A percentile compares a stretch with the other conserved stretches of the same genome.
Conservation (phyloP, 2,888 invertebrate genomes). For the Ichneumon xanthorius region DNA sequence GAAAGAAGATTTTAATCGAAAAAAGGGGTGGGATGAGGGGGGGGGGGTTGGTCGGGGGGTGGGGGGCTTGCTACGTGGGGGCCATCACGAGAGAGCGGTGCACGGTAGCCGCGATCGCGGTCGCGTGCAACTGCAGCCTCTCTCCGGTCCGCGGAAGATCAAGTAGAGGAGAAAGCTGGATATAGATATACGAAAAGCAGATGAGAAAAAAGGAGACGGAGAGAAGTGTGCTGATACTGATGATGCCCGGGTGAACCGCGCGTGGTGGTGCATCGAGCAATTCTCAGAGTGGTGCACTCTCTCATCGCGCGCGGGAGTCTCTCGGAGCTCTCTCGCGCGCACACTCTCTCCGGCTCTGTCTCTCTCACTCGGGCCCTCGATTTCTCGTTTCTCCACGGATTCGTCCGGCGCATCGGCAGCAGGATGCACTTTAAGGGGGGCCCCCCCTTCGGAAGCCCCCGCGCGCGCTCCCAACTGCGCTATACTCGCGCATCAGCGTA, state of each 20-base stretch:
- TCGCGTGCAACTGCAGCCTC: constrained; percentile 47
- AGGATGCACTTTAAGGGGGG: constrained; percentile 25
- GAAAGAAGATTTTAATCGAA: constrained; percentile 57
- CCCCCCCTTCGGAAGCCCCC: not conserved
- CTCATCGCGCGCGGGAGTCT: constrained; percentile 36
- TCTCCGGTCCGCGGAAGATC: not conserved
- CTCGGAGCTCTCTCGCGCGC: not conserved
- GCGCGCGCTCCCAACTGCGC: constrained; percentile 5
- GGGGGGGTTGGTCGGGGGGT: not conserved
- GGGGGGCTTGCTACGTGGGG: constrained; percentile 28
- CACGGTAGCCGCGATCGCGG: constrained; percentile 51
- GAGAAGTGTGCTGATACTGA: constrained; percentile 43
- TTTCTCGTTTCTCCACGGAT: constrained; percentile 33
- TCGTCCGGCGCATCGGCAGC: constrained; percentile 15
- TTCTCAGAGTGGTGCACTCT: constrained; percentile 19
- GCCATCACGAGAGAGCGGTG: constrained; percentile 43
- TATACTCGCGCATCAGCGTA: constrained; percentile 49
- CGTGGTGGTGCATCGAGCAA: constrained; percentile 16
- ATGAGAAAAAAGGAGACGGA: constrained; percentile 35
- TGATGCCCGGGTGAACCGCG: constrained; percentile 17
- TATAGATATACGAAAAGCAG: constrained; percentile 30
- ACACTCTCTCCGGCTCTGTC: not conserved
- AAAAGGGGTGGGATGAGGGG: not conserved
- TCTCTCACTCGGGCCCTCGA: constrained; percentile 10
- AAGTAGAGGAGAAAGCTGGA: not conserved